These are phyloP conservation scores for Desoria tigrina DNA, from an alignment of 2,888 invertebrate species.

Conservation along the genomic window DNA sequence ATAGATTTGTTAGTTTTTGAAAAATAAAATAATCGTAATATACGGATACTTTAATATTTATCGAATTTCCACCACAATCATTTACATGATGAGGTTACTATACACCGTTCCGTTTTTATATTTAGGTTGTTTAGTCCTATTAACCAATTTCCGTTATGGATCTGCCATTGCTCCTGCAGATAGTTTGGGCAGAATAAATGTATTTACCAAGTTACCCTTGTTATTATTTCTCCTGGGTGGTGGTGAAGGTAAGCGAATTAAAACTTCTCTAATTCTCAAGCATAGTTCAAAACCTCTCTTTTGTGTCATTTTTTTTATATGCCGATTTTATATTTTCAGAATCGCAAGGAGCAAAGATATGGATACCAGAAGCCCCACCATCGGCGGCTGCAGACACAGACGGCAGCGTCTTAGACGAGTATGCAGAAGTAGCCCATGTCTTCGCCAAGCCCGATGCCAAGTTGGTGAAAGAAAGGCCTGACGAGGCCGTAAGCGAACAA, in stretches of 20 bases:
- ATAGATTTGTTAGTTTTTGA: neutral
- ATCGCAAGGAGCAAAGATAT: constrained; percentile 25
- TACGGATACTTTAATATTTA: neutral
- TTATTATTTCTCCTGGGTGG: neutral
- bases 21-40: neutral
- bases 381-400: constrained; percentile 19
- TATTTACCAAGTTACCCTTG: constrained; percentile 15
- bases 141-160: neutral
- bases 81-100: neutral
- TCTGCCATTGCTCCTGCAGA: constrained; percentile 1
- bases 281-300: too few relatives aligned
- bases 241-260: neutral
- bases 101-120: too few relatives aligned
- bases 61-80: neutral
- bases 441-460: constrained; percentile 40
- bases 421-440: constrained; percentile 33
- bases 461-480: constrained; percentile 27
- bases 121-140: neutral
- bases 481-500: constrained; percentile 34
- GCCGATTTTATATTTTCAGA: too few relatives aligned
- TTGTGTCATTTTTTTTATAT: too few relatives aligned
- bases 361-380: constrained; percentile 38
- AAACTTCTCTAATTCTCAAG: too few relatives aligned
- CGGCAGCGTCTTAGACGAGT: constrained; percentile 42
- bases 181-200: constrained; percentile 13